These are phyloP conservation scores for Lepidothrix coronata DNA, from an alignment of 2,113 vertebrate species.

Conservation along the genomic window DNA sequence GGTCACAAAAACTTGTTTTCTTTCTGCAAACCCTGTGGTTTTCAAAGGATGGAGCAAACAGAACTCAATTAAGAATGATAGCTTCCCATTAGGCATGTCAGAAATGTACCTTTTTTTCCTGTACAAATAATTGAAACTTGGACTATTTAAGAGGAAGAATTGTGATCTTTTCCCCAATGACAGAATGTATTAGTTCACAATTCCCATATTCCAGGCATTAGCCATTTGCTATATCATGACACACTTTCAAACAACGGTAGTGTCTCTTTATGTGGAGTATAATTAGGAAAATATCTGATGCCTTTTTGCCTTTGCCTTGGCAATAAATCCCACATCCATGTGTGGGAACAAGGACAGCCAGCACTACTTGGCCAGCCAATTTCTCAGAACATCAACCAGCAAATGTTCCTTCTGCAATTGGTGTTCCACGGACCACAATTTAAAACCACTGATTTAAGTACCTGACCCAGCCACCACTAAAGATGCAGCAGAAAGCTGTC, in stretches of 20 bases:
- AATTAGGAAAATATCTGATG: slow-evolving; percentile 27
- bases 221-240: background rate
- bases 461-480: background rate
- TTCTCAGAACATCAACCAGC: slow-evolving; percentile 53
- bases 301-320: slow-evolving; percentile 29
- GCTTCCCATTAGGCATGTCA: slow-evolving; percentile 13
- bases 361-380: slow-evolving; percentile 17
- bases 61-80: slow-evolving; percentile 32
- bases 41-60: slow-evolving; percentile 2
- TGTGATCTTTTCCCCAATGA: background rate
- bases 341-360: slow-evolving; percentile 28
- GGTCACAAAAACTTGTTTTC: slow-evolving; percentile 30
- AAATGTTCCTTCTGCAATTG: slow-evolving; percentile 18
- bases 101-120: background rate
- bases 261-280: background rate
- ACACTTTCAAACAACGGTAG: background rate
- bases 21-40: slow-evolving; percentile 1
- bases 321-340: background rate
- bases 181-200: background rate
- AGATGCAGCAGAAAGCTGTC: background rate
- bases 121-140: background rate
- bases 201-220: background rate
- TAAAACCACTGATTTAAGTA: slow-evolving; percentile 7
- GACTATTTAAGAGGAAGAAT: slow-evolving; percentile 2
- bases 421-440: background rate